Conservation (phyloP, 2,888 invertebrate genomes). For the Aspidapion aeneum region DNA sequence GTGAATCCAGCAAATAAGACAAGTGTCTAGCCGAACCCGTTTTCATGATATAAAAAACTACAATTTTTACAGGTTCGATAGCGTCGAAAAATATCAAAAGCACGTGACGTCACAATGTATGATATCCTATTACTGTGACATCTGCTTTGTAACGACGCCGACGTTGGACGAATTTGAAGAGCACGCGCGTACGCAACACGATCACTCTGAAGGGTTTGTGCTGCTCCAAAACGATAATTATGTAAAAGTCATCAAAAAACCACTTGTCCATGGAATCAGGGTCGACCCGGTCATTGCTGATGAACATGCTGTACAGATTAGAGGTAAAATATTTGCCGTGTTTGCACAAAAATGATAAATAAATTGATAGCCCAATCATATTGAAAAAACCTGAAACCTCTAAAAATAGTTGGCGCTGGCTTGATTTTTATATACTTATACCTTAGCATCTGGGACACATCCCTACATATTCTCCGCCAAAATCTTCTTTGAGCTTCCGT, state of each 20-base stretch:
- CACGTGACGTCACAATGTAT: slow-evolving; percentile 43
- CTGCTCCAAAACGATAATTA: slow-evolving; percentile 39
- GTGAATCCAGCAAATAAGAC: too few species aligned
- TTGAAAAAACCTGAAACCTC: not conserved
- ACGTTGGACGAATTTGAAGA: slow-evolving; percentile 41
- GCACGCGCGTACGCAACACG: slow-evolving; percentile 41
- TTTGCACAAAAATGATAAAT: too few species aligned
- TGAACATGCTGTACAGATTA: not conserved
- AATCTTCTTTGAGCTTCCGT: too few species aligned
- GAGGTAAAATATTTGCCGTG: not conserved
- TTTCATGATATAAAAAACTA: too few species aligned
- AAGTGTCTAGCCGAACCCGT: too few species aligned
- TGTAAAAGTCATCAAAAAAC: slow-evolving; percentile 26
- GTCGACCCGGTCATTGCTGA: not conserved
- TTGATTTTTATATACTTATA: too few species aligned
- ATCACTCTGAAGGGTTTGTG: slow-evolving; percentile 40
- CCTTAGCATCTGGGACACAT: too few species aligned
- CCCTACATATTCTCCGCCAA: too few species aligned
- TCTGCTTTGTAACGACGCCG: slow-evolving; percentile 40
- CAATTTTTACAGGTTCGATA: slow-evolving; percentile 30
- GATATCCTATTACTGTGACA: slow-evolving; percentile 44
- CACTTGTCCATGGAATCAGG: slow-evolving; percentile 25
- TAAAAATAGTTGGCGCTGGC: not conserved
- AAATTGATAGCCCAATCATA: too few species aligned
- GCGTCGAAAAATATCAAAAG: slow-evolving; percentile 40